Conservation (phyloP, 2,113 vertebrate genomes). For the Acrocephalus arundinaceus region DNA sequence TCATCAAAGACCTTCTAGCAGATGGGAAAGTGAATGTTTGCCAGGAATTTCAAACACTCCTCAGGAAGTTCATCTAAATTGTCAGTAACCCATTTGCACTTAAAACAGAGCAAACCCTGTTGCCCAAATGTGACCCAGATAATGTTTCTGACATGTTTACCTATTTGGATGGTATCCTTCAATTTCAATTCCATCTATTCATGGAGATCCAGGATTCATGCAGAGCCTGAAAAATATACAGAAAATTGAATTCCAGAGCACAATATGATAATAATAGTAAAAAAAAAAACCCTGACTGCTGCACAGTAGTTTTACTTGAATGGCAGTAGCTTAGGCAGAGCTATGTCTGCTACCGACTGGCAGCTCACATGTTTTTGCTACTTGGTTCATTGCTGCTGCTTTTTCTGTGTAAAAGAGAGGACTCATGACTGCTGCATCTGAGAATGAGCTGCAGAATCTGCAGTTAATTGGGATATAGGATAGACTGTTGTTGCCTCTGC, state of each 20-base stretch:
- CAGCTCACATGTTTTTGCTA: background rate
- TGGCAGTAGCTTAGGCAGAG: background rate
- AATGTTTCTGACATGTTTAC: slow-evolving; percentile 50
- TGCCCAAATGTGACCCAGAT: slow-evolving; percentile 64
- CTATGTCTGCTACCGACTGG: fast-evolving
- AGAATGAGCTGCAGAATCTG: background rate
- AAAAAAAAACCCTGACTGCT: background rate
- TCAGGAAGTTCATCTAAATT: slow-evolving; percentile 62
- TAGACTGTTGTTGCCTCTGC: background rate
- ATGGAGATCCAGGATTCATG: background rate
- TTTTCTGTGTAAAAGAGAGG: background rate
- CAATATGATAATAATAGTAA: background rate
- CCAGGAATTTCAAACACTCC: slow-evolving; percentile 65
- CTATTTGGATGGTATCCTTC: slow-evolving; percentile 8
- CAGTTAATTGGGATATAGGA: background rate
- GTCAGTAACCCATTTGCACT: slow-evolving; percentile 59
- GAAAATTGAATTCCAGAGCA: background rate
- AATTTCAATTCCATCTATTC: slow-evolving; percentile 3
- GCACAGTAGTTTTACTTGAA: background rate
- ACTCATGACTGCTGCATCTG: background rate
- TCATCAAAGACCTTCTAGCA: slow-evolving; percentile 56
- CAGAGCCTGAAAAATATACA: slow-evolving; percentile 16
- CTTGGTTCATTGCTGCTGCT: background rate
- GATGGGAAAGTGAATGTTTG: slow-evolving; percentile 28
- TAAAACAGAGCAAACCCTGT: slow-evolving; percentile 36